Conservation (phyloP, 2,888 invertebrate genomes). For the Leucophora obtusa region DNA sequence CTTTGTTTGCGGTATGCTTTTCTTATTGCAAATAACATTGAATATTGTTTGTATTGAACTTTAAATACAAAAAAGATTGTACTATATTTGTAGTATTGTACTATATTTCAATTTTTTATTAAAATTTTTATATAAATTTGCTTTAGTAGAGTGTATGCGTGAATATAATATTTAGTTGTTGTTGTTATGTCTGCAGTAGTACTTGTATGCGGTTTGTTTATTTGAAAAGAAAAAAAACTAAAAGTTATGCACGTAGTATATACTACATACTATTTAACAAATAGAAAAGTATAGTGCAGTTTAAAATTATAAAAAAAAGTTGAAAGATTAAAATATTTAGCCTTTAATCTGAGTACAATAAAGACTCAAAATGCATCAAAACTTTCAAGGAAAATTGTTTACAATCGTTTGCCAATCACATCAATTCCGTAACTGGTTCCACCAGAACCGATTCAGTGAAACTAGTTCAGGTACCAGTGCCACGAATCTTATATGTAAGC, state of each 20-base stretch:
- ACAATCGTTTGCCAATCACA: no score
- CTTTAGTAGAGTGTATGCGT: not conserved
- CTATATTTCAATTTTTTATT: not conserved
- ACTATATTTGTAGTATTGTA: not conserved
- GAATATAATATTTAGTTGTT: not conserved
- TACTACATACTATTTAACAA: not conserved
- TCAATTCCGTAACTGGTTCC: no score
- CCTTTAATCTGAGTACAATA: no score
- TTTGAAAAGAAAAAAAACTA: not conserved
- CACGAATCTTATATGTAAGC: no score
- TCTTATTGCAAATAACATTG: slow-evolving; percentile 36
- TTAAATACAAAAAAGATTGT: slow-evolving; percentile 16
- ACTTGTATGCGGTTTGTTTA: not conserved
- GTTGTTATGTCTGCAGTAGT: not conserved
- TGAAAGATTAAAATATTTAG: not conserved
- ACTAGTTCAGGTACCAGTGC: no score
- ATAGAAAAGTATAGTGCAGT: not conserved
- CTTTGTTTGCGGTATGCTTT: not conserved
- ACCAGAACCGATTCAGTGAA: no score
- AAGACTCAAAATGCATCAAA: no score
- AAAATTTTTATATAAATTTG: not conserved
- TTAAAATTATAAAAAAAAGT: not conserved
- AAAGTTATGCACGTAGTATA: not conserved
- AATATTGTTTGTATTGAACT: slow-evolving; percentile 41
- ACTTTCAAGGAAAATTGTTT: no score